A percentile compares a stretch with the other conserved stretches of the same genome.
Evolutionary conservation across 1,140 invertebrate species (phyloP).

Genomic region (Scylla paramamosain): DNA sequence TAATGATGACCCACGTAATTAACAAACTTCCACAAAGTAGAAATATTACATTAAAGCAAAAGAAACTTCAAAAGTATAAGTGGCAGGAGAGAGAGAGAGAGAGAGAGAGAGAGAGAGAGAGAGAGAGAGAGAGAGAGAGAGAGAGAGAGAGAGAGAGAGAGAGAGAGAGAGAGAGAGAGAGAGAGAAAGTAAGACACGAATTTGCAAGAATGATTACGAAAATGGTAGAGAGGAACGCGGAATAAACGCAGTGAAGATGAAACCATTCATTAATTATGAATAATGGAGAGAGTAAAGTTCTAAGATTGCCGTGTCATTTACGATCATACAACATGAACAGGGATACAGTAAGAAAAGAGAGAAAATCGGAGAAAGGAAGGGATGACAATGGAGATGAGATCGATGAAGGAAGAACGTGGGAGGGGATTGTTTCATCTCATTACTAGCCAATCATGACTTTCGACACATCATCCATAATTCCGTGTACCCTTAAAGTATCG

Average conservation of each 20-base stretch:
- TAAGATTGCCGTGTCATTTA: neutral
- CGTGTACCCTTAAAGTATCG: no score
- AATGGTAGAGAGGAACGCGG: neutral
- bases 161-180: slow-evolving; percentile 6
- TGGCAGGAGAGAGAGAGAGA: neutral
- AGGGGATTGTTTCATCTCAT: no score
- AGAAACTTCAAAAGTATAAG: neutral
- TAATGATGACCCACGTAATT: neutral
- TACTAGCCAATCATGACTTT: no score
- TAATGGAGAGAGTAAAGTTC: neutral
- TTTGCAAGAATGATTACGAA: neutral
- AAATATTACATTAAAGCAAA: neutral
- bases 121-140: slow-evolving; percentile 20
- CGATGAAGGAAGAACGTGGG: neutral
- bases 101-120: slow-evolving; percentile 21
- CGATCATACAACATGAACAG: neutral
- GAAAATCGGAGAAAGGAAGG: neutral
- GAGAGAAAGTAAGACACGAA: neutral
- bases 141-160: slow-evolving; percentile 20
- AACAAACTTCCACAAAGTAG: neutral
- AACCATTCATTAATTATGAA: no score
- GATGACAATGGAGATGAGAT: neutral
- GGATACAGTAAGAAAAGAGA: neutral
- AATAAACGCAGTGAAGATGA: neutral
- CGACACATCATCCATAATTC: no score